These are phyloP conservation scores for Arctia plantaginis DNA, from an alignment of 2,888 invertebrate species.

Conservation along the genomic window DNA sequence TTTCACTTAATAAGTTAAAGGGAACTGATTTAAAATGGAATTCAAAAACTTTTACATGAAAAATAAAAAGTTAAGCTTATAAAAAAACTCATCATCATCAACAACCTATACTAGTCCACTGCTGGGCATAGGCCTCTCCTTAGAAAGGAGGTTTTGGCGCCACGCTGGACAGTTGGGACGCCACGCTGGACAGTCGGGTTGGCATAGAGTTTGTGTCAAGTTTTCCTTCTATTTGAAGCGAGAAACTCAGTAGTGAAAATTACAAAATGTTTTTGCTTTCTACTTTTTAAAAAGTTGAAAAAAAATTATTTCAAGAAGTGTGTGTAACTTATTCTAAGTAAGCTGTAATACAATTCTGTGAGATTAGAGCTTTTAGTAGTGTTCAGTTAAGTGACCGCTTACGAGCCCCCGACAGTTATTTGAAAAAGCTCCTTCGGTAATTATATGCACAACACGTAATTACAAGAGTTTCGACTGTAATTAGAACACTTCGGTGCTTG, in stretches of 20 bases:
- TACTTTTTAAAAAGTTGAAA: not conserved
- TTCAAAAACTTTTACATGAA: no score
- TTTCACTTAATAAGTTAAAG: no score
- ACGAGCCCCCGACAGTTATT: constrained; percentile 51
- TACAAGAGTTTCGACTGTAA: constrained; percentile 44
- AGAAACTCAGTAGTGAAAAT: not conserved
- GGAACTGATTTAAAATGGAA: no score
- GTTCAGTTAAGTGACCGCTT: constrained; percentile 57
- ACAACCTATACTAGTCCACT: no score
- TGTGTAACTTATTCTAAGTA: constrained; percentile 1
- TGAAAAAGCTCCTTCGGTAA: constrained; percentile 57
- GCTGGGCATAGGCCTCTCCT: no score
- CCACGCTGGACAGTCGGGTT: no score
- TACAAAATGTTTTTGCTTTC: not conserved
- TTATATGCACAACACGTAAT: constrained; percentile 49
- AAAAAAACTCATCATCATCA: no score
- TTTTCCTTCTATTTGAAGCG: no score
- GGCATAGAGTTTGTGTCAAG: no score
- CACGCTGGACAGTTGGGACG: no score
- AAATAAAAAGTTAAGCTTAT: no score
- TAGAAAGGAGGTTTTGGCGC: no score
- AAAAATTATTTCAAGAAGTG: not conserved
- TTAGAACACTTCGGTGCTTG: constrained; percentile 19
- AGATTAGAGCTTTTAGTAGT: constrained; percentile 51
- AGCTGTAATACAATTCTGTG: constrained; percentile 54